Percentiles rank a stretch among this genome's conserved stretches.
These are phyloP conservation scores for Saguinus midas DNA, from an alignment of 2,113 vertebrate species.

Conservation along the genomic window DNA sequence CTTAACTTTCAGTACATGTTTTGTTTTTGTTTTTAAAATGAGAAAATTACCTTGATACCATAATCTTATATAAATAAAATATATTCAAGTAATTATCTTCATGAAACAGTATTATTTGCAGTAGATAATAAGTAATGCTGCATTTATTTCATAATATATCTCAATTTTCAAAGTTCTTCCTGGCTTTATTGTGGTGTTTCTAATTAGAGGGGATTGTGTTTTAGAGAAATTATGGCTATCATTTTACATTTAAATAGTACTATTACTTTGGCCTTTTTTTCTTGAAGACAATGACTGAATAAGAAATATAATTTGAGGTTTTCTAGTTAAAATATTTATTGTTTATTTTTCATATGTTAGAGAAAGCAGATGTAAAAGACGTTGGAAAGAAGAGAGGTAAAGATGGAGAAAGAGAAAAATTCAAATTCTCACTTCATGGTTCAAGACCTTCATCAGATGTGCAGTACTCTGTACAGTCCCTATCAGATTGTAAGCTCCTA, in stretches of 20 bases:
- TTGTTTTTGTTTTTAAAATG: slow-evolving; percentile 1
- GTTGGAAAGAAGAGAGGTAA: slow-evolving; percentile 82
- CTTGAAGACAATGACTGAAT: slow-evolving; percentile 2
- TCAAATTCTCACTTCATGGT: slow-evolving; percentile 69
- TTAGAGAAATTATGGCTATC: neutral
- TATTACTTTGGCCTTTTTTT: neutral
- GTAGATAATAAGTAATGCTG: neutral
- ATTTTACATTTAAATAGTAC: neutral
- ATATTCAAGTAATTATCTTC: neutral
- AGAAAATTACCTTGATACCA: neutral
- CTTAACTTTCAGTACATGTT: neutral
- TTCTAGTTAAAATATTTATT: slow-evolving; percentile 27
- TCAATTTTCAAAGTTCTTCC: slow-evolving; percentile 9
- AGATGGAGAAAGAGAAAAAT: slow-evolving; percentile 84
- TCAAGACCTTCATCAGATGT: slow-evolving; percentile 69
- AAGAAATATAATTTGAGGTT: neutral
- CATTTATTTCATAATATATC: neutral
- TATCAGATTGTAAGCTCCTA: slow-evolving; percentile 82
- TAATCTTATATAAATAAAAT: neutral
- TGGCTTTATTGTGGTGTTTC: slow-evolving; percentile 5
- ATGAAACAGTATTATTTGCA: neutral
- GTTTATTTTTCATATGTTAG: slow-evolving; percentile 73
- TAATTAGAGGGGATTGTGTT: neutral
- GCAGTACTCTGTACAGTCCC: slow-evolving; percentile 66
- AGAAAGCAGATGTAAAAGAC: slow-evolving; percentile 83